A percentile compares a stretch with the other conserved stretches of the same genome.
phyloP scores from a whole-genome alignment of 1,140 invertebrate species.

The Chionoecetes opilio region DNA sequence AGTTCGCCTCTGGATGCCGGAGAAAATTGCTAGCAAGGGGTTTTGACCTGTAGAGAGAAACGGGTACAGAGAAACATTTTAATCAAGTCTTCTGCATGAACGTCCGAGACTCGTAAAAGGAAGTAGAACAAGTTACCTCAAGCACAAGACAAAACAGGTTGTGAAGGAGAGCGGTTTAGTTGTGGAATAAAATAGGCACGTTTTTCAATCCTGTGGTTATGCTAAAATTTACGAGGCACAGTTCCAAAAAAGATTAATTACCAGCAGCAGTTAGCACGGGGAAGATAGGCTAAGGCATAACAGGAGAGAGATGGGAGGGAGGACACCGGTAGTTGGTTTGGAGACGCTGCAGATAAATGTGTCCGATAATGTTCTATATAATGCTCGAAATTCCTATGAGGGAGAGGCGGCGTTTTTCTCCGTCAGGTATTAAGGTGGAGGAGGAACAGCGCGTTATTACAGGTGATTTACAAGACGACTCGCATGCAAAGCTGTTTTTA shows the following conservation, averaged over 20 bases:
- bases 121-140: not conserved
- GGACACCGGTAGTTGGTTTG: not conserved
- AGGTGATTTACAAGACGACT: not conserved
- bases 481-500: slow-evolving; percentile 20
- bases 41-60: not conserved
- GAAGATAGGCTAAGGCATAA: not conserved
- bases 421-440: slow-evolving; percentile 3
- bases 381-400: not conserved
- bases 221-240: not conserved
- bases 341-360: not conserved
- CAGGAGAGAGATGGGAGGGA: not conserved
- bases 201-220: not conserved
- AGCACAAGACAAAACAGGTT: not conserved
- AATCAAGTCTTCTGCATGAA: not conserved
- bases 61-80: not conserved
- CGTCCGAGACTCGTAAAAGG: not conserved
- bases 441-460: not conserved
- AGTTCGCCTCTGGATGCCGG: not conserved
- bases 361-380: slow-evolving; percentile 20
- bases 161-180: not conserved
- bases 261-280: not conserved
- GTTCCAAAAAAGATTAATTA: slow-evolving; percentile 7
- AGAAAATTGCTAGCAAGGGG: not conserved
- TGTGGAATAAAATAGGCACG: not conserved
- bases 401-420: slow-evolving; percentile 1